Evolutionary conservation across 2,113 vertebrate species (phyloP).

Genomic region (Saccopteryx bilineata): DNA sequence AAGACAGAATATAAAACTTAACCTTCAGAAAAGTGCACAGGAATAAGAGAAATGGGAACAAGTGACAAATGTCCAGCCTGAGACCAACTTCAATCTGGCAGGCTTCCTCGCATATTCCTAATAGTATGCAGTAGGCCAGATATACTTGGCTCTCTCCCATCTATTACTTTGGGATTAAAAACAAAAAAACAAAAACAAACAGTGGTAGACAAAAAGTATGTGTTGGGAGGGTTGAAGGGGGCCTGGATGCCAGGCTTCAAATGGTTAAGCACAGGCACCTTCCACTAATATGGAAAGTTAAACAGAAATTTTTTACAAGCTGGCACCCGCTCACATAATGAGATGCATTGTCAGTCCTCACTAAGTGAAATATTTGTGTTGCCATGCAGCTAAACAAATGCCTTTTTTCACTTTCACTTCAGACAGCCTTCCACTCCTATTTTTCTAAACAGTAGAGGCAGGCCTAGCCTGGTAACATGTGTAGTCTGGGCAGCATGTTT

Average conservation of each 20-base stretch:
- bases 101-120: constrained; percentile 57
- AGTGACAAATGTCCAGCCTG: constrained; percentile 42
- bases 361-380: constrained; percentile 88
- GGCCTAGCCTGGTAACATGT: constrained; percentile 90
- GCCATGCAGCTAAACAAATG: constrained; percentile 87
- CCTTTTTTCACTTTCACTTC: constrained; percentile 89
- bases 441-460: constrained; percentile 87
- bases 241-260: constrained; percentile 52
- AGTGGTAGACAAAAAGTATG: constrained; percentile 5
- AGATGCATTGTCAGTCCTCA: constrained; percentile 84
- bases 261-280: constrained; percentile 77
- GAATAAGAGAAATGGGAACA: constrained; percentile 63
- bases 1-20: constrained; percentile 41
- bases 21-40: constrained; percentile 36
- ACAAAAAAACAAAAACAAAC: constrained; percentile 1
- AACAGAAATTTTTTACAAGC: constrained; percentile 79
- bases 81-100: constrained; percentile 50
- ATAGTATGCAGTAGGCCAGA: background rate
- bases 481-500: constrained; percentile 87
- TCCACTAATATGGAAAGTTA: constrained; percentile 78
- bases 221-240: background rate
- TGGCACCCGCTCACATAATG: constrained; percentile 80
- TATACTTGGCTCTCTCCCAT: constrained; percentile 25
- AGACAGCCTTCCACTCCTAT: constrained; percentile 86
- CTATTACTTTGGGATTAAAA: constrained; percentile 59